These are phyloP conservation scores for Onthophagus sagittarius DNA, from an alignment of 2,888 invertebrate genomes.

Conservation along the genomic window DNA sequence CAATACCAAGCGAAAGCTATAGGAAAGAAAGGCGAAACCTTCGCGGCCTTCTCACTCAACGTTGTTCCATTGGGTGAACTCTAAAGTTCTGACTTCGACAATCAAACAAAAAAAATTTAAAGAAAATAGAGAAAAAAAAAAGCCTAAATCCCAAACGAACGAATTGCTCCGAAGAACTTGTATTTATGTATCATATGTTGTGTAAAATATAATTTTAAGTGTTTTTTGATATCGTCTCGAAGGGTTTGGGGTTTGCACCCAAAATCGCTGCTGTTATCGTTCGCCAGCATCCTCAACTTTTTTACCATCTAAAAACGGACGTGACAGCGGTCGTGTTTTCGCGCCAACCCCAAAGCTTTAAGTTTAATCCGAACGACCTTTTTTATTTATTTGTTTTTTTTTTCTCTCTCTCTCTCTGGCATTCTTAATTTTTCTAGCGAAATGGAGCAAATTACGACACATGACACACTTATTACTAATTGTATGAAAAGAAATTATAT, in stretches of 20 bases:
- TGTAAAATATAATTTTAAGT: constrained; percentile 36
- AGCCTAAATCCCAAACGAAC: constrained; percentile 39
- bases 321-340: neutral
- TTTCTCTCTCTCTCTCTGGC: constrained; percentile 16
- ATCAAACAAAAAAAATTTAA: constrained; percentile 23
- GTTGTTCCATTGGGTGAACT: constrained; percentile 58
- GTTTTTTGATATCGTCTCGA: constrained; percentile 26
- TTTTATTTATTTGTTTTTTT: constrained; percentile 20
- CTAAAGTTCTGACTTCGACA: constrained; percentile 41
- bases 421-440: constrained; percentile 22
- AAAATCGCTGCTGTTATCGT: neutral
- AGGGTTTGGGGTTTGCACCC: constrained; percentile 3
- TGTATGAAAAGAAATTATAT: constrained; percentile 39
- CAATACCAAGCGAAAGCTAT: constrained; percentile 85
- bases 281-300: constrained; percentile 34
- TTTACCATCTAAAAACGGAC: constrained; percentile 10
- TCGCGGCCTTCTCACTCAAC: constrained; percentile 84
- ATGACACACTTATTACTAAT: constrained; percentile 34
- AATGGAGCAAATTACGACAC: constrained; percentile 39
- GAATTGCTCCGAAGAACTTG: constrained; percentile 44
- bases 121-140: neutral
- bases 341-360: neutral
- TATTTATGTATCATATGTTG: constrained; percentile 40
- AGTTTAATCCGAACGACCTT: constrained; percentile 13
- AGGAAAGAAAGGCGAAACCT: constrained; percentile 80